Percentiles rank a stretch among this genome's conserved stretches.
Evolutionary conservation across 1,140 invertebrate species (phyloP).

Genomic region (Hypothenemus hampei): DNA sequence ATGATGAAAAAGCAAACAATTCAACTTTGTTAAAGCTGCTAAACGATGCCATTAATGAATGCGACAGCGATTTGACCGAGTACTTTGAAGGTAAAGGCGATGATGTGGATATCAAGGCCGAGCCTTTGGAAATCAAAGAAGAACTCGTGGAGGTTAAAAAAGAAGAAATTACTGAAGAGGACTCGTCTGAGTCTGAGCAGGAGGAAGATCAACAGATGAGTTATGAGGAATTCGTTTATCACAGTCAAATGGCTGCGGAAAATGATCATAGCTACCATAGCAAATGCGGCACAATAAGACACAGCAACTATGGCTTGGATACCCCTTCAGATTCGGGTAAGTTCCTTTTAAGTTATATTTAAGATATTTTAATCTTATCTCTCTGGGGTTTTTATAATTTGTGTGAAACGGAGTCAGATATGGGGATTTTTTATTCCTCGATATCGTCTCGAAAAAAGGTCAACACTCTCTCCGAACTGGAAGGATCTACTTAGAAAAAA

Average conservation of each 20-base stretch:
- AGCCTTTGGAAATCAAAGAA: constrained; percentile 32
- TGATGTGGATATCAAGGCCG: constrained; percentile 38
- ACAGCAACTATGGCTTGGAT: constrained; percentile 61
- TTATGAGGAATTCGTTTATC: constrained; percentile 32
- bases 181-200: constrained; percentile 24
- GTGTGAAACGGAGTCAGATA: no score
- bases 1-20: constrained; percentile 35
- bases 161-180: constrained; percentile 28
- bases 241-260: constrained; percentile 31
- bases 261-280: constrained; percentile 64
- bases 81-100: constrained; percentile 36
- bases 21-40: constrained; percentile 32
- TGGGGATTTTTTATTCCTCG: no score
- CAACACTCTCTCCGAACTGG: no score
- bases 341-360: constrained; percentile 42
- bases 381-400: no score
- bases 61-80: constrained; percentile 35
- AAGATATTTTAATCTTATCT: not conserved
- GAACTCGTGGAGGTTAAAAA: constrained; percentile 39
- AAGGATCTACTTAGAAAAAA: no score
- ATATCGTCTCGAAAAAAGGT: no score
- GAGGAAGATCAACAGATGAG: constrained; percentile 33
- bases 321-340: constrained; percentile 84
- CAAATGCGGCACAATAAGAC: constrained; percentile 47
- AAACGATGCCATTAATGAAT: constrained; percentile 34